A percentile compares a stretch with the other conserved stretches of the same genome.
Conservation (phyloP, 2,797 vertebrate species). For the Acanthis flammea region DNA sequence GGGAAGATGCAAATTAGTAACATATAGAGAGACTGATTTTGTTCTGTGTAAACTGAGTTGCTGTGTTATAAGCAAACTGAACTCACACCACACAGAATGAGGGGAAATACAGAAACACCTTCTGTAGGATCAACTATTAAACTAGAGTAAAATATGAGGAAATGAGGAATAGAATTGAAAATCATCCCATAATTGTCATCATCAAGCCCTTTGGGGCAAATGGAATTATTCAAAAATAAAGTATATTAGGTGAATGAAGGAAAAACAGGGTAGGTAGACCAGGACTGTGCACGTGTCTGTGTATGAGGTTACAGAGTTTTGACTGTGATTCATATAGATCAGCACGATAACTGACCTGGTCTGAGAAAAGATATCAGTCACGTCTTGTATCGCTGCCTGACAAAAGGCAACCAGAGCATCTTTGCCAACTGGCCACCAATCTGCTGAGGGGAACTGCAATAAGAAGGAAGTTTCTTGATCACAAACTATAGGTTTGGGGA, state of each 20-base stretch:
- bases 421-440: background rate
- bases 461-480: background rate
- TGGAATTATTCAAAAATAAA: background rate
- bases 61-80: background rate
- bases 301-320: background rate
- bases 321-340: background rate
- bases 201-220: background rate
- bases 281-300: background rate
- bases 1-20: background rate
- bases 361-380: background rate
- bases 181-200: background rate
- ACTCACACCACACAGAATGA: background rate
- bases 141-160: background rate
- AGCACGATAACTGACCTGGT: background rate
- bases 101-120: background rate
- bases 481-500: background rate
- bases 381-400: background rate
- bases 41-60: background rate
- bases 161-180: background rate
- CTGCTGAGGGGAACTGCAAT: background rate
- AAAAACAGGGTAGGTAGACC: background rate
- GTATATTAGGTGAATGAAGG: background rate
- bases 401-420: background rate
- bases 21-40: background rate
- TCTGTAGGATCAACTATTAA: background rate